These are phyloP conservation scores for Diarsia brunnea DNA, from an alignment of 2,888 invertebrate species.

Conservation along the genomic window DNA sequence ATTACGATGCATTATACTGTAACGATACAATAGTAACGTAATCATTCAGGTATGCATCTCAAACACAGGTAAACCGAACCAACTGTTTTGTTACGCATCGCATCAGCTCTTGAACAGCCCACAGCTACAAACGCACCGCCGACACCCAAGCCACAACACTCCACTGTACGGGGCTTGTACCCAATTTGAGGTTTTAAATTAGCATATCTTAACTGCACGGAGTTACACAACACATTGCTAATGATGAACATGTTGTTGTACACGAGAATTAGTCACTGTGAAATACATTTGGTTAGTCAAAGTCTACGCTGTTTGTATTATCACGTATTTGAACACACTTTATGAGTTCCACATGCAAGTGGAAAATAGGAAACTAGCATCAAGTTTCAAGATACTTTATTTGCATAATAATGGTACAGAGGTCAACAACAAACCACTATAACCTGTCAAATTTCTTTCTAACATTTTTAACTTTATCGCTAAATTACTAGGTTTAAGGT, in stretches of 20 bases:
- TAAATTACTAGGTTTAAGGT: too few relatives aligned
- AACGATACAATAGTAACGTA: constrained; percentile 17
- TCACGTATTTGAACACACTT: constrained; percentile 38
- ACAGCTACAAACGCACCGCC: constrained; percentile 66
- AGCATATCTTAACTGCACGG: constrained; percentile 77
- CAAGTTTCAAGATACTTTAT: not conserved
- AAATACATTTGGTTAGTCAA: constrained; percentile 64
- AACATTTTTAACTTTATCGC: too few relatives aligned
- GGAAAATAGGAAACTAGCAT: not conserved
- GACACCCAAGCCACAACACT: constrained; percentile 71
- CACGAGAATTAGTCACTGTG: constrained; percentile 55
- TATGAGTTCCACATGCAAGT: constrained; percentile 23
- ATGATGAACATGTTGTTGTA: constrained; percentile 66
- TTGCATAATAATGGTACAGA: too few relatives aligned
- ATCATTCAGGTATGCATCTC: constrained; percentile 22
- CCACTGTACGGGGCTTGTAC: constrained; percentile 68
- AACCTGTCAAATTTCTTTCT: too few relatives aligned
- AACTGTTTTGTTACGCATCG: constrained; percentile 64
- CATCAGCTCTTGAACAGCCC: constrained; percentile 66
- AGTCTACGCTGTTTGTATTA: constrained; percentile 56
- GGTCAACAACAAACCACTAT: too few relatives aligned
- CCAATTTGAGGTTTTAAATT: constrained; percentile 80
- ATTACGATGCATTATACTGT: not conserved
- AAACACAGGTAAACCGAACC: constrained; percentile 26
- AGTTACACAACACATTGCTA: constrained; percentile 71